Evolutionary conservation across 2,113 vertebrate genomes (phyloP).

Genomic region (Actenoides lindsayi): DNA sequence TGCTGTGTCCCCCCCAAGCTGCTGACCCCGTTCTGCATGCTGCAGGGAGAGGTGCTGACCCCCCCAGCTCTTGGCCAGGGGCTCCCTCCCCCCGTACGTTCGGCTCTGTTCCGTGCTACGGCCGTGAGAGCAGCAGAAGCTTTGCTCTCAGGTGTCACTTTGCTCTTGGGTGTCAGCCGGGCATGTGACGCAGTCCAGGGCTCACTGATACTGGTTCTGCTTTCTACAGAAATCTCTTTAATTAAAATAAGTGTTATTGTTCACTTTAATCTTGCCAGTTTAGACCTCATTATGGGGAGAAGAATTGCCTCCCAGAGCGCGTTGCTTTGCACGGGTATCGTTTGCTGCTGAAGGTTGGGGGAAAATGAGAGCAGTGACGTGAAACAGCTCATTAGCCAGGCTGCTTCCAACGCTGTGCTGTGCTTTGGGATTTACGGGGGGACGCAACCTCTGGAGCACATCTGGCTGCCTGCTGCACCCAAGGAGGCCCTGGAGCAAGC

Average conservation of each 20-base stretch:
- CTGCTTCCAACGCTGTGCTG: background rate
- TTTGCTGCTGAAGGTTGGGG: background rate
- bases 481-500: background rate
- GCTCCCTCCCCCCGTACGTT: background rate
- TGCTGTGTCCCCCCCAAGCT: background rate
- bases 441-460: background rate
- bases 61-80: background rate
- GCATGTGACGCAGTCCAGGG: accelerated
- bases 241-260: background rate
- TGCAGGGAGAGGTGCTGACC: background rate
- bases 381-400: background rate
- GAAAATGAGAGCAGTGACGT: background rate
- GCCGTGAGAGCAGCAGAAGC: background rate
- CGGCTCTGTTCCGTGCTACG: accelerated
- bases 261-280: background rate
- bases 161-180: background rate
- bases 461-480: background rate
- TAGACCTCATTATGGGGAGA: background rate
- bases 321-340: accelerated
- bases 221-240: background rate
- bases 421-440: accelerated
- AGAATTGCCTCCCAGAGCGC: background rate
- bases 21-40: background rate
- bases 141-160: background rate
- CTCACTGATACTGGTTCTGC: background rate